Evolutionary conservation across 2,797 vertebrate genomes (phyloP), one percentile per base, ranked within the genome.

Genomic region (Coluber constrictor): DNA sequence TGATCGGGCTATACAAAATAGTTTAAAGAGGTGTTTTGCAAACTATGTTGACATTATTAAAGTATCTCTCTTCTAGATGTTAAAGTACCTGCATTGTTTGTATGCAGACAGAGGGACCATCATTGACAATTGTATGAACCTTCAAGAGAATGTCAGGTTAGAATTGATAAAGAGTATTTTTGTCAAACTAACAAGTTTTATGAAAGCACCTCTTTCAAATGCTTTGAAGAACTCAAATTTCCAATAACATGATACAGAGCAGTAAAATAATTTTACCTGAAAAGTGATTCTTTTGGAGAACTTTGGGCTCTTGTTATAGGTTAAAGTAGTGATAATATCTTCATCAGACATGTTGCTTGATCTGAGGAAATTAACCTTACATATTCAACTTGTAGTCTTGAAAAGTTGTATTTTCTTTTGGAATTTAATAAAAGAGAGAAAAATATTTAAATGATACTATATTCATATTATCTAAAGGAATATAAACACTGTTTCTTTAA

Each of bases 251-350:
- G 25, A 91, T 88, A 11, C 43, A 18, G 20, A 94, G 61, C 91
- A 90, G 59, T 74, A 86, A 51, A 92, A 92, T 83, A 55, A 93
- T 25, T 93, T 94, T 97, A 99, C 98, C 98, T 99, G 99, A 94
- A 99, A 99, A 59, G 97, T 97, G 54, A 98, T 99, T 96, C 98
- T 98, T 97, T 96, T 98, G 60, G 98, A 96, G 87, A 97, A 96
- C 96, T 98, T 98, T 1, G 98, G 98, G 89, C 98, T 98, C 96
- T 98, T 98, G 11, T 96, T 97, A 94, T 98, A 98, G 37, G 98
- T 98, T 94, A 99, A 97, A 37, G 97, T 97, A 87, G 97, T 98
- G 74, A 95, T 93, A 89, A 97, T 95, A 55, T 97, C 95, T 61
- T 97, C 97, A 83, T 97, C 95, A 37, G 98, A 98, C 98, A 98